Base-by-base conservation (phyloP, 2,888 invertebrate species). In the Colletes collaris region DNA sequence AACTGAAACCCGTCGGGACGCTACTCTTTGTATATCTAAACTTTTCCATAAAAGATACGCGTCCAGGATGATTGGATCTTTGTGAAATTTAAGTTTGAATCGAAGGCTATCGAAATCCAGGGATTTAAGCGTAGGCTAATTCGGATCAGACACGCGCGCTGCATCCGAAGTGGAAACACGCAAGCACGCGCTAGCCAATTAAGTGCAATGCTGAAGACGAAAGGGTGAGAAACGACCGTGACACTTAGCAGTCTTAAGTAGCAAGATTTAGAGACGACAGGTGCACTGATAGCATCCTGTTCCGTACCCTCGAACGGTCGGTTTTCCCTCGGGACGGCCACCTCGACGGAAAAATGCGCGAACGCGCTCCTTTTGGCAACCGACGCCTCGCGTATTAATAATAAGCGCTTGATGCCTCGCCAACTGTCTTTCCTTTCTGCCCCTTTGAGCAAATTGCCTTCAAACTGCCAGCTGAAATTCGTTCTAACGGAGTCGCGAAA, bases 231-330 rank as follows among this genome's bases (percentile, higher is more conserved):
- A 81, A 83, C 71, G 86, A 88, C 84, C 87, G 89, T 87, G 89
- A 90, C 86, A 88, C 86, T 86, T 86, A 78, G 83, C 86, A 74
- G 84, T 79, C 90, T 90, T 91, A 91, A 92, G 91, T 91, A 90
- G 89, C 86, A 88, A 92, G 92, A 92, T 92, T 92, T 92, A 92
- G 88, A 83, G 89, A 79, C 88, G 91, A 92, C 92, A 92, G 92
- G 92, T 92, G 92, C 88, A 79, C 83, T 44, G 84, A 83, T 84
- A 74, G 64, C 50, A 67, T 72, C 80, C 70, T 68, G 58, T 49
- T 46, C 27, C 64, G 35, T 35, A n/a, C 19, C 52, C 62, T 59
- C 62, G 62, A 7, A 10, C 49, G 10, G 44, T 50, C 63, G 35
- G 72, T 84, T 83, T 81, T 74, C 81, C 67, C 55, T n/a, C 44